phyloP scores from a whole-genome alignment of 2,113 vertebrate species.

The Camelus bactrianus region DNA sequence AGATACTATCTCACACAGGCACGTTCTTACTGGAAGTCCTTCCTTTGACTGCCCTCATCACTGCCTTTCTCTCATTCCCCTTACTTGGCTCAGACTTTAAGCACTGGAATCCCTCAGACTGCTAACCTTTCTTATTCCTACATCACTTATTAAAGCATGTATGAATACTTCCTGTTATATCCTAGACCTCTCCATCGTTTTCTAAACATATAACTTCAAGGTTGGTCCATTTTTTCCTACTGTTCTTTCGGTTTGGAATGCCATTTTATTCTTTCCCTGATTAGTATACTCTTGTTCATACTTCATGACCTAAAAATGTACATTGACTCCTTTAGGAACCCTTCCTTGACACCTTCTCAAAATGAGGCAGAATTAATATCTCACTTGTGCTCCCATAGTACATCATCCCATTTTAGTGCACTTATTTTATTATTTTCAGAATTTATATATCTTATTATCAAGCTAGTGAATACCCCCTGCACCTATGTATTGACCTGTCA shows the following conservation, averaged over 20 bases:
- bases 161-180: neutral
- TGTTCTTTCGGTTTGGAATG: neutral
- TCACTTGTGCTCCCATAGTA: neutral
- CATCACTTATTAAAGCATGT: neutral
- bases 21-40: fast-evolving
- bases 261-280: neutral
- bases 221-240: neutral
- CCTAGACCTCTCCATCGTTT: neutral
- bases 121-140: neutral
- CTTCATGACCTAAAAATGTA: neutral
- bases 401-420: neutral
- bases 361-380: neutral
- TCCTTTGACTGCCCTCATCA: neutral
- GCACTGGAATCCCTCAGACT: neutral
- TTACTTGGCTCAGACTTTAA: neutral
- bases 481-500: neutral
- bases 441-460: neutral
- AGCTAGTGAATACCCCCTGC: neutral
- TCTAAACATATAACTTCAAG: neutral
- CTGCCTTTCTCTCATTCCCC: neutral
- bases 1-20: neutral
- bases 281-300: neutral
- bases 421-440: neutral
- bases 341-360: neutral
- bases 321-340: neutral